Percentiles rank a stretch among this genome's conserved stretches.
Conservation (phyloP, 2,888 invertebrate species). For the Dicyrtoma fusca region DNA sequence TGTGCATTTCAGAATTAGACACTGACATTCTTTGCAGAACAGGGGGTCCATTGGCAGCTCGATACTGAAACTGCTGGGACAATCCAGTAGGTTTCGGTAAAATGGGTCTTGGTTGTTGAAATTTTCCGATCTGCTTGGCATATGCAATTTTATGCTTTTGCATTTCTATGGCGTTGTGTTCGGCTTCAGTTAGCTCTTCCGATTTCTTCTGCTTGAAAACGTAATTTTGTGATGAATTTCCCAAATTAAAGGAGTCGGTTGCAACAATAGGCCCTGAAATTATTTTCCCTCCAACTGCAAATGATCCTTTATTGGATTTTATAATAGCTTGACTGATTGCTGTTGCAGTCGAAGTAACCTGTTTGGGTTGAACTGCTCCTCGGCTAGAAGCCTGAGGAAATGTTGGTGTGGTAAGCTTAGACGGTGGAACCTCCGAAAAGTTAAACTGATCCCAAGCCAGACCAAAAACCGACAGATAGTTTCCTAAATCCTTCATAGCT, state of each 20-base stretch:
- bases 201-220: conserved; percentile 6
- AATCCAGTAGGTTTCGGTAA: conserved; percentile 27
- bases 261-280: not conserved
- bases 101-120: conserved; percentile 17
- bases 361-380: not conserved
- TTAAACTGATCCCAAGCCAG: conserved; percentile 46
- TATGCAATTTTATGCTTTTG: not conserved
- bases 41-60: conserved; percentile 24
- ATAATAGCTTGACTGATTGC: not conserved
- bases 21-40: conserved; percentile 27
- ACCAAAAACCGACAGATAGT: conserved; percentile 47
- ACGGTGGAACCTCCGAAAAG: conserved; percentile 32
- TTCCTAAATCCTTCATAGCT: conserved; percentile 47
- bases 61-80: not conserved
- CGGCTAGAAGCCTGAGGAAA: not conserved
- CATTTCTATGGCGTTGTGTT: not conserved
- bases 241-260: not conserved
- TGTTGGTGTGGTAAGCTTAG: not conserved
- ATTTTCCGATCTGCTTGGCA: not conserved
- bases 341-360: not conserved
- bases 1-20: not conserved
- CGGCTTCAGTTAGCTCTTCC: not conserved
- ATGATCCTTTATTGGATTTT: not conserved
- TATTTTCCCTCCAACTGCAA: conserved; percentile 11
- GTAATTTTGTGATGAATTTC: conserved; percentile 4